Base-by-base conservation (phyloP, 2,888 invertebrate species). In the Aplocera efformata region DNA sequence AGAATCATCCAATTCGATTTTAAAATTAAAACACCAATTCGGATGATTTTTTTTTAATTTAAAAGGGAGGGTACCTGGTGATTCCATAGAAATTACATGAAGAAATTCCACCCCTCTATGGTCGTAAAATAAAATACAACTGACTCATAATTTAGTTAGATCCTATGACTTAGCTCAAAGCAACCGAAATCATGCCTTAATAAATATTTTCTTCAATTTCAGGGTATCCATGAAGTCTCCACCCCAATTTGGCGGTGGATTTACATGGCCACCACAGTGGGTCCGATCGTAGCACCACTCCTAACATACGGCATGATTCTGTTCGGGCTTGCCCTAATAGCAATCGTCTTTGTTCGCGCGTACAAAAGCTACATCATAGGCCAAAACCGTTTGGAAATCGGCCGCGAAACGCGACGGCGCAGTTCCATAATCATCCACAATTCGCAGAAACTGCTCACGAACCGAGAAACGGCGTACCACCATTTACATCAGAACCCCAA, bases 211-310 rank as follows among this genome's bases (percentile, higher is more conserved):
- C 45, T 47, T 50, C 9, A 17, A 3, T 76, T 79, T 0, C 71
- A 94, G 92, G 96, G 96, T 7, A 90, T 96, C 26, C 93, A 93
- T 35, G 95, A 95, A 54, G 71, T 96, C 5, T 90, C 94, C 0
- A 93, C 94, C 0, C 84, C 94, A n/a, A 95, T 96, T 39, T 90
- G 93, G 65, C 89, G 94, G 10, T 95, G 94, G 94, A 91, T 96
- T 10, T 96, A 93, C 76, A 67, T 96, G 27, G 93, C 94, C 8
- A 96, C 96, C 1, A 93, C 94, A 0, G 91, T 96, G 48, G 93
- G 92, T 0, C 95, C 95, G 8, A 75, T 92, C 13, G 91, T 92
- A 0, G 92, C 91, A 9, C 94, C 95, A 0, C 62, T 93, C 7
- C 74, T 93, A 33, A 91, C 93, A 1, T 96, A 94, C 73, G 91